Percentiles rank a stretch among this genome's conserved stretches.
Evolutionary conservation across 2,888 invertebrate species (phyloP).

Genomic region (Synanthedon myopaeformis): DNA sequence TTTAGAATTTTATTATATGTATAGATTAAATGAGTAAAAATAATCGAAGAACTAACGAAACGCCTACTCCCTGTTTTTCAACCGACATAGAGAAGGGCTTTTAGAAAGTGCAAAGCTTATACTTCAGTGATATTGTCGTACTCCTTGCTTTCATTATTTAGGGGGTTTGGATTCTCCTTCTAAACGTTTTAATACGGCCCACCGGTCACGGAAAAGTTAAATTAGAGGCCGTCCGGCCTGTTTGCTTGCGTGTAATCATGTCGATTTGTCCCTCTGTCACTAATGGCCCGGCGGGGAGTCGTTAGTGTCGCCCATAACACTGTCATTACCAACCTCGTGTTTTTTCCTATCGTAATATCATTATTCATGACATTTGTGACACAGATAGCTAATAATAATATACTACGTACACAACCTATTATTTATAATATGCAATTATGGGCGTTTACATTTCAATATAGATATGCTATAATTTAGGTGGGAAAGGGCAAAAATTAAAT

Average conservation of each 20-base stretch:
- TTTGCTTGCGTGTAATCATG: conserved; percentile 36
- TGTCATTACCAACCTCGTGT: not conserved
- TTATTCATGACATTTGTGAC: not conserved
- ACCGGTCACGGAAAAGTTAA: conserved; percentile 54
- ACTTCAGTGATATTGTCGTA: conserved; percentile 41
- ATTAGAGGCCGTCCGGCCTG: conserved; percentile 40
- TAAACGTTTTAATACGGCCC: conserved; percentile 44
- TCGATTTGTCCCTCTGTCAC: conserved; percentile 37
- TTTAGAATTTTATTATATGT: too few species aligned
- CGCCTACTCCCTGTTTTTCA: too few species aligned
- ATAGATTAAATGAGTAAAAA: too few species aligned
- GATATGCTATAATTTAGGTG: too few species aligned
- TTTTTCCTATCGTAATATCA: not conserved
- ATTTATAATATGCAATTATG: not conserved
- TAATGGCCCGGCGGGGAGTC: conserved; percentile 18
- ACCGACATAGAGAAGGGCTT: too few species aligned
- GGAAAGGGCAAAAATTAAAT: too few species aligned
- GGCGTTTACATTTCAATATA: too few species aligned
- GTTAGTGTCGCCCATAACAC: conserved; percentile 9
- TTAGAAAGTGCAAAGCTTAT: not conserved
- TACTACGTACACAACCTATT: not conserved
- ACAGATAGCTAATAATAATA: not conserved
- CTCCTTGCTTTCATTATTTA: conserved; percentile 50
- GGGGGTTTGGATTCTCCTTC: conserved; percentile 44
- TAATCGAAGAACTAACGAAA: too few species aligned